phyloP scores from a whole-genome alignment of 2,113 vertebrate genomes.

The Litocranius walleri region DNA sequence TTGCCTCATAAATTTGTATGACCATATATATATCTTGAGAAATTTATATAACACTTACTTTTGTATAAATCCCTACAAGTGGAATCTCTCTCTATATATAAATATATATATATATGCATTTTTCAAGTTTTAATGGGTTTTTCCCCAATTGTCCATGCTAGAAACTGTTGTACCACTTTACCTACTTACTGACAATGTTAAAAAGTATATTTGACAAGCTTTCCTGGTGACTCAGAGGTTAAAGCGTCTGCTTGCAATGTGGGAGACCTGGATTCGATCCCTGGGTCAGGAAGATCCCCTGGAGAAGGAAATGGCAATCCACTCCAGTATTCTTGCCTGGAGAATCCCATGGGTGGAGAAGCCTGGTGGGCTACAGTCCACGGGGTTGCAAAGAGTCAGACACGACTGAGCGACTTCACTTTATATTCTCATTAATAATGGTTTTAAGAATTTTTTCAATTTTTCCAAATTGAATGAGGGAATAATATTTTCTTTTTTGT shows the following conservation, averaged over 20 bases:
- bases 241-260: too few species aligned
- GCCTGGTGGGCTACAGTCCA: too few species aligned
- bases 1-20: background rate
- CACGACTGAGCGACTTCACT: too few species aligned
- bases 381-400: too few species aligned
- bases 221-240: too few species aligned
- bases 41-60: background rate
- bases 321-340: too few species aligned
- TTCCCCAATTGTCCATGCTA: background rate
- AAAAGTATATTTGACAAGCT: background rate
- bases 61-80: background rate
- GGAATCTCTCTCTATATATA: background rate
- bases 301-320: too few species aligned
- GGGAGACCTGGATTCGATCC: too few species aligned
- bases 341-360: too few species aligned
- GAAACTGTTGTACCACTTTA: background rate
- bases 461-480: background rate
- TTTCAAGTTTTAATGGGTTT: background rate
- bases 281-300: too few species aligned
- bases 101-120: background rate
- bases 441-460: background rate
- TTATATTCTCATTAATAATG: background rate
- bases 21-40: background rate
- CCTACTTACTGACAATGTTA: background rate
- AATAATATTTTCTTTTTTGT: background rate